Conservation (phyloP, 2,113 vertebrate genomes). For the Vimba vimba region DNA sequence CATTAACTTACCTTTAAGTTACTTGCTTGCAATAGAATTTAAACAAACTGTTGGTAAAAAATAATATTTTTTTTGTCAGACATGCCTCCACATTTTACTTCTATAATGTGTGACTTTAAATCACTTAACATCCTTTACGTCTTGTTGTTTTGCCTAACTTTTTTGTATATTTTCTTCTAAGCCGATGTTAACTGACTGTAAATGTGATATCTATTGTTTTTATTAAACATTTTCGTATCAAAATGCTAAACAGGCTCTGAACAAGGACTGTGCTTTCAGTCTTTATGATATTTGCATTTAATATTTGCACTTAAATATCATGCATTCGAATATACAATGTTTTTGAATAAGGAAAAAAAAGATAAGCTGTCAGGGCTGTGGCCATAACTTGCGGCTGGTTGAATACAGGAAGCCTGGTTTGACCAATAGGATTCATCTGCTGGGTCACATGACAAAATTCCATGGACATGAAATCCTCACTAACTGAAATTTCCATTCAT, state of each 20-base stretch:
- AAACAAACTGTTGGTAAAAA: not conserved
- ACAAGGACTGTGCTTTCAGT: not conserved
- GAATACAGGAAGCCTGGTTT: conserved; percentile 20
- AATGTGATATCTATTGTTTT: not conserved
- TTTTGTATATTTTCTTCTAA: not conserved
- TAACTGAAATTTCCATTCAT: conserved; percentile 67
- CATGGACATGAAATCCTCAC: conserved; percentile 60
- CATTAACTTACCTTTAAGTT: not conserved
- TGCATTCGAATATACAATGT: not conserved
- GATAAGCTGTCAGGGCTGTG: conserved; percentile 26
- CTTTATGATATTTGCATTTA: not conserved
- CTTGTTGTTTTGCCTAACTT: not conserved
- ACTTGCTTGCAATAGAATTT: not conserved
- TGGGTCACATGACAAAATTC: conserved; percentile 61
- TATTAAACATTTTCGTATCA: not conserved
- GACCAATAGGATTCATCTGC: conserved; percentile 52
- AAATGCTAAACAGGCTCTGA: not conserved
- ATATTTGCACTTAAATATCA: not conserved
- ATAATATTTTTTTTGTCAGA: not conserved
- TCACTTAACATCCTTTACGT: not conserved
- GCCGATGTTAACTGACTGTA: not conserved
- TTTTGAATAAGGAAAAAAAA: not conserved
- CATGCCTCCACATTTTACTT: too few relatives aligned
- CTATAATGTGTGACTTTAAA: not conserved
- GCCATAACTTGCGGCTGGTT: not conserved